A percentile compares a stretch with the other conserved stretches of the same genome.
phyloP scores from a whole-genome alignment of 2,888 invertebrate species.

The Taphrorychus bicolor region DNA sequence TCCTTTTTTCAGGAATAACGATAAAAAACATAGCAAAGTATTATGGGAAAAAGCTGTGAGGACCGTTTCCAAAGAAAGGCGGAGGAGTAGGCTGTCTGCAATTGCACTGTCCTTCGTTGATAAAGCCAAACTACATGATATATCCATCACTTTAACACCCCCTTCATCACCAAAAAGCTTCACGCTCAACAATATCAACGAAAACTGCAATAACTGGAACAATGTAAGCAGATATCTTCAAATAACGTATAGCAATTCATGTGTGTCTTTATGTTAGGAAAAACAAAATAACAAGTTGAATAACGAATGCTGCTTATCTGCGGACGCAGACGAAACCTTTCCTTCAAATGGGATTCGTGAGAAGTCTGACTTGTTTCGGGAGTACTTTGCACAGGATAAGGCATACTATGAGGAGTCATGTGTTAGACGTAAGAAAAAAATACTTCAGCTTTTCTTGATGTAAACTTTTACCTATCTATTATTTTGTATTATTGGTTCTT shows the following conservation, averaged over 20 bases:
- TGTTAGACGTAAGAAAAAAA: conserved; percentile 28
- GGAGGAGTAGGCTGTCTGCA: conserved; percentile 49
- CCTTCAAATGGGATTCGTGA: conserved; percentile 24
- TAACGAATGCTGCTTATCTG: conserved; percentile 20
- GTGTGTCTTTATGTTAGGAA: conserved; percentile 26
- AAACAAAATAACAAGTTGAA: conserved; percentile 29
- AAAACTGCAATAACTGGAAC: conserved; percentile 37
- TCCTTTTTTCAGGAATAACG: conserved; percentile 23
- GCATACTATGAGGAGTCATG: conserved; percentile 26
- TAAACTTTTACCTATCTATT: neutral
- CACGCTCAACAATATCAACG: conserved; percentile 29
- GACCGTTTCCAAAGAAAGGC: conserved; percentile 51
- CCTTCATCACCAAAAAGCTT: conserved; percentile 45
- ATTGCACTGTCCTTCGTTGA: conserved; percentile 53
- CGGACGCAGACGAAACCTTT: conserved; percentile 13
- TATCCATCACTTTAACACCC: conserved; percentile 46
- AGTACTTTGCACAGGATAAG: conserved; percentile 29
- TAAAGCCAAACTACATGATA: conserved; percentile 45
- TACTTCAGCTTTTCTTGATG: neutral
- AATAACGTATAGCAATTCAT: neutral
- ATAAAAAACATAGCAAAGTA: conserved; percentile 44
- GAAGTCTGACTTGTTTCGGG: conserved; percentile 18
- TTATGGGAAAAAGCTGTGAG: conserved; percentile 54
- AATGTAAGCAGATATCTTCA: conserved; percentile 43
- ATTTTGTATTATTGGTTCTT: neutral